Conservation (phyloP, 2,888 invertebrate genomes). For the Melinaea menophilus region DNA sequence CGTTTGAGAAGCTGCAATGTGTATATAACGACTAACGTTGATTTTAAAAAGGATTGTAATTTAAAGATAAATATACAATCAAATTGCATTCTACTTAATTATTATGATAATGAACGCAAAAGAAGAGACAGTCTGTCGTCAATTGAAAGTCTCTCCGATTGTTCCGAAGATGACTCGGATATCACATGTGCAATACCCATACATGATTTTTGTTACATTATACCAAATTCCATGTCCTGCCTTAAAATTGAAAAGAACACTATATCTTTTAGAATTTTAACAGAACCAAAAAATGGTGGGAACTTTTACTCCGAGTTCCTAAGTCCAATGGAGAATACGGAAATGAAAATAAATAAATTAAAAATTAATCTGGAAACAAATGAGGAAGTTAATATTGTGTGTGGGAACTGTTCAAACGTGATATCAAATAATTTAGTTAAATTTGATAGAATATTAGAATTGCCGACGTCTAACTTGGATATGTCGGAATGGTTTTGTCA, state of each 20-base stretch:
- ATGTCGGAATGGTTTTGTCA: slow-evolving; percentile 84
- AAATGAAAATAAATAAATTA: slow-evolving; percentile 42
- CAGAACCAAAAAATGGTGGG: slow-evolving; percentile 66
- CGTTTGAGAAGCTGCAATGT: slow-evolving; percentile 79
- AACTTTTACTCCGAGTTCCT: slow-evolving; percentile 69
- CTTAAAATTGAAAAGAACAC: slow-evolving; percentile 67
- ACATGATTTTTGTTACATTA: slow-evolving; percentile 62
- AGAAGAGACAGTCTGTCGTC: slow-evolving; percentile 68
- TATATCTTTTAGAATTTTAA: slow-evolving; percentile 69
- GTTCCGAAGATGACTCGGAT: slow-evolving; percentile 62
- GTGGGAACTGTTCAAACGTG: slow-evolving; percentile 66
- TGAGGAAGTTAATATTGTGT: slow-evolving; percentile 54
- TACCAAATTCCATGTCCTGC: slow-evolving; percentile 74
- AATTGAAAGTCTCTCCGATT: slow-evolving; percentile 69
- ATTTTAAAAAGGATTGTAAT: slow-evolving; percentile 64
- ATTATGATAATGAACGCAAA: slow-evolving; percentile 52
- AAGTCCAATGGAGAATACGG: slow-evolving; percentile 38
- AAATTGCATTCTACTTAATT: slow-evolving; percentile 65
- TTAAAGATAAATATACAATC: slow-evolving; percentile 70
- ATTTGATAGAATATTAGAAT: slow-evolving; percentile 79
- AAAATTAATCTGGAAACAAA: slow-evolving; percentile 53
- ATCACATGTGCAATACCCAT: slow-evolving; percentile 57
- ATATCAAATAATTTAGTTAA: slow-evolving; percentile 64
- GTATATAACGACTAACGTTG: slow-evolving; percentile 70
- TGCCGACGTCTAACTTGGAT: slow-evolving; percentile 79